A percentile compares a stretch with the other conserved stretches of the same genome.
phyloP scores from a whole-genome alignment of 1,140 invertebrate species.

The Anoplolepis gracilipes region DNA sequence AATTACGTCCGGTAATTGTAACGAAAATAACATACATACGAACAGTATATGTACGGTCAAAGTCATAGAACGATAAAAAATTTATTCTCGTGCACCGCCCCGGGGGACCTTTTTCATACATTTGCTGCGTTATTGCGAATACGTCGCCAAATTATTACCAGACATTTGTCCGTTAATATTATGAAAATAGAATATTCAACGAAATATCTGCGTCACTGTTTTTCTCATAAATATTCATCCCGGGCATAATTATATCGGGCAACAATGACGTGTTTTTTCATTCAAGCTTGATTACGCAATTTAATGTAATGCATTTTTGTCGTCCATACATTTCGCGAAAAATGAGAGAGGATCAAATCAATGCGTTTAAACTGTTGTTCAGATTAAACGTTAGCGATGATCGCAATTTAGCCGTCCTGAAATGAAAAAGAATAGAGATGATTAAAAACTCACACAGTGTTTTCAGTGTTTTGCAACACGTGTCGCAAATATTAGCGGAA shows the following conservation, averaged over 20 bases:
- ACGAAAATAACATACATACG: background rate
- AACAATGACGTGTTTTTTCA: constrained; percentile 48
- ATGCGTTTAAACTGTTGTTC: background rate
- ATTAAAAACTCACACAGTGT: too few relatives aligned
- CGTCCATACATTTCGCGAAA: background rate
- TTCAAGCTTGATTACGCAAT: constrained; percentile 48
- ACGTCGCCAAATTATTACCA: constrained; percentile 39
- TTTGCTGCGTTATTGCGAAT: constrained; percentile 48
- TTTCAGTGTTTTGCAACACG: background rate
- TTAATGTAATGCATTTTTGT: constrained; percentile 54
- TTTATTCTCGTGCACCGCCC: constrained; percentile 19
- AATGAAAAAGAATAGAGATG: background rate
- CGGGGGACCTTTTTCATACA: background rate
- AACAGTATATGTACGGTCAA: background rate
- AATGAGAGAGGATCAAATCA: background rate
- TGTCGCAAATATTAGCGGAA: background rate
- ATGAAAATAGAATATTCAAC: constrained; percentile 57
- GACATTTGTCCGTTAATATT: constrained; percentile 48
- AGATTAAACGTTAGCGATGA: constrained; percentile 2
- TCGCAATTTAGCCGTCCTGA: background rate
- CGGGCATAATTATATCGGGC: constrained; percentile 39
- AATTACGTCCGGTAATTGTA: constrained; percentile 35
- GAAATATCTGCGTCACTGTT: constrained; percentile 54
- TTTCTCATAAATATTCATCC: constrained; percentile 56
- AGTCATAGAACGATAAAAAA: constrained; percentile 48